phyloP scores from a whole-genome alignment of 2,797 vertebrate genomes.

The Arctocebus calabarensis region DNA sequence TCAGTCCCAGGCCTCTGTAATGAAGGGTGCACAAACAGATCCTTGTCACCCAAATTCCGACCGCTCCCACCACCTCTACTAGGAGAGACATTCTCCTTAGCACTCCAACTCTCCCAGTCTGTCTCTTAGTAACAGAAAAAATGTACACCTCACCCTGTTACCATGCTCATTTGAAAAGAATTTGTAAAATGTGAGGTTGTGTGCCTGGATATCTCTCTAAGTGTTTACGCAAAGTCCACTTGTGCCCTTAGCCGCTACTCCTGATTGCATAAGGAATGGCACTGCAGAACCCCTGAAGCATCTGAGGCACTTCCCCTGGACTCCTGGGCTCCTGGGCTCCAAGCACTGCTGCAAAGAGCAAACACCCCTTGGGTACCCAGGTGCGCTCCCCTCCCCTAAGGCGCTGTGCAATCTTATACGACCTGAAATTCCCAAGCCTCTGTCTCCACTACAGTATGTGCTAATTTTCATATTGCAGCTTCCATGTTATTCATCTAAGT shows the following conservation, averaged over 20 bases:
- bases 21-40: neutral
- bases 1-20: neutral
- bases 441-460: neutral
- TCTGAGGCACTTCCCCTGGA: neutral
- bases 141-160: conserved; percentile 25
- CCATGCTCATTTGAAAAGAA: conserved; percentile 55
- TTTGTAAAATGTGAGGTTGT: neutral
- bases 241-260: neutral
- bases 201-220: neutral
- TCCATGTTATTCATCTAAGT: neutral
- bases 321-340: neutral
- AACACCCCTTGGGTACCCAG: neutral
- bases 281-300: neutral
- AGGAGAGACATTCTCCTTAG: neutral
- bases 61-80: conserved; percentile 10
- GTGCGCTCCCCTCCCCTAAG: neutral
- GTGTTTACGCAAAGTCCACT: neutral
- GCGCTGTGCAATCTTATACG: neutral
- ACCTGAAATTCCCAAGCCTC: neutral
- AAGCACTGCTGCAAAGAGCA: neutral
- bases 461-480: neutral
- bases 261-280: neutral
- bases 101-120: neutral
- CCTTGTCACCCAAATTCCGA: conserved; percentile 32
- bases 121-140: conserved; percentile 67